These are phyloP conservation scores for Panurus biarmicus DNA, from an alignment of 2,113 vertebrate genomes.

Conservation along the genomic window DNA sequence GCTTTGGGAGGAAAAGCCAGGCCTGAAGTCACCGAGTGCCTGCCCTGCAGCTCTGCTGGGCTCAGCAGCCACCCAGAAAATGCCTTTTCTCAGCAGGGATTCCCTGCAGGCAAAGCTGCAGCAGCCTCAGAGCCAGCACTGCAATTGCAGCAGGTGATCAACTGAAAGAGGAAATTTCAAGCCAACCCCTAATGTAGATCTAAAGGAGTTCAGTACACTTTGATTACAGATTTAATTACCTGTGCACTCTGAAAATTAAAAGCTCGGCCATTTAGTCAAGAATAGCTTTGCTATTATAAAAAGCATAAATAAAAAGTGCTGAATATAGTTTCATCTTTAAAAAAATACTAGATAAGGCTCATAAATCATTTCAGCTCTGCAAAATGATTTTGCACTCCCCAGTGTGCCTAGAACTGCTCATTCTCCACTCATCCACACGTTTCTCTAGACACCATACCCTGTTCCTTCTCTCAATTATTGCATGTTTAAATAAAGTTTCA, in stretches of 20 bases:
- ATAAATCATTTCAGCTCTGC: not conserved
- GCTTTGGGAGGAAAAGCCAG: not conserved
- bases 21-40: not conserved
- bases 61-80: not conserved
- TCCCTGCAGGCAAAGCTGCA: not conserved
- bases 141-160: not conserved
- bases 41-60: not conserved
- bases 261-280: not conserved
- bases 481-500: slow-evolving; percentile 47
- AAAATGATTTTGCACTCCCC: slow-evolving; percentile 13
- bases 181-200: not conserved
- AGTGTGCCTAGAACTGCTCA: not conserved
- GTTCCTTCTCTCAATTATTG: slow-evolving; percentile 53
- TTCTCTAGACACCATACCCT: not conserved
- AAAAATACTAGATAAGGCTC: slow-evolving; percentile 52
- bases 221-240: not conserved
- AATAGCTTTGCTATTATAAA: slow-evolving; percentile 36
- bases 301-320: slow-evolving; percentile 63
- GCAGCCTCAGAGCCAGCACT: not conserved
- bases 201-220: not conserved
- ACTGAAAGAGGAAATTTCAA: not conserved
- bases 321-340: slow-evolving; percentile 42
- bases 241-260: slow-evolving; percentile 9
- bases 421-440: not conserved
- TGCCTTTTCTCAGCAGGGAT: not conserved